Conservation (phyloP, 2,888 invertebrate genomes). For the Craniophora ligustri region DNA sequence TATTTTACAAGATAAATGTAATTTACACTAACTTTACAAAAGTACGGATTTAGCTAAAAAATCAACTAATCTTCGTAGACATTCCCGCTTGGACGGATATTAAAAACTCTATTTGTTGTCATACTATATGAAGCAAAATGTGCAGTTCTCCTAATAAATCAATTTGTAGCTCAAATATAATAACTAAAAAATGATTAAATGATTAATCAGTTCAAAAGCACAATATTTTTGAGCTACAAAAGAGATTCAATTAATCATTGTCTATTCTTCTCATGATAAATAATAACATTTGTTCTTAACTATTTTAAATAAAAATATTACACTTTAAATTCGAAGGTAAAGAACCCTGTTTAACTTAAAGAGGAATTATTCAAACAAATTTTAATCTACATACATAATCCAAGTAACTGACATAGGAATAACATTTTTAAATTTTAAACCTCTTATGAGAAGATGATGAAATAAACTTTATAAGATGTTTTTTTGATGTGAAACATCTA, state of each 20-base stretch:
- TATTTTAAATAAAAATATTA: conserved; percentile 5
- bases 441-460: not conserved
- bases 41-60: conserved; percentile 64
- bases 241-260: conserved; percentile 1
- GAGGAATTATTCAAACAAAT: not conserved
- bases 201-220: not conserved
- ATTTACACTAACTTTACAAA: conserved; percentile 72
- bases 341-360: conserved; percentile 22
- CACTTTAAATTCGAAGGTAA: conserved; percentile 8
- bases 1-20: conserved; percentile 56
- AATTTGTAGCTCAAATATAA: conserved; percentile 8
- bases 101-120: conserved; percentile 70
- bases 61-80: conserved; percentile 69
- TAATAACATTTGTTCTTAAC: conserved; percentile 21
- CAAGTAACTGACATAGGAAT: conserved; percentile 6
- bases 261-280: conserved; percentile 34
- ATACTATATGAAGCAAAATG: conserved; percentile 49
- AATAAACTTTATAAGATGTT: not conserved
- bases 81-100: conserved; percentile 84
- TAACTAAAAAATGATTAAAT: not conserved
- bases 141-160: conserved; percentile 26
- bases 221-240: conserved; percentile 28
- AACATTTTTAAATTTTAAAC: too few relatives aligned
- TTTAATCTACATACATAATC: not conserved
- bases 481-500: too few relatives aligned